Evolutionary conservation across 2,888 invertebrate species (phyloP), one percentile per base, ranked within the genome.

Genomic region (Mesorhabditis sp.): DNA sequence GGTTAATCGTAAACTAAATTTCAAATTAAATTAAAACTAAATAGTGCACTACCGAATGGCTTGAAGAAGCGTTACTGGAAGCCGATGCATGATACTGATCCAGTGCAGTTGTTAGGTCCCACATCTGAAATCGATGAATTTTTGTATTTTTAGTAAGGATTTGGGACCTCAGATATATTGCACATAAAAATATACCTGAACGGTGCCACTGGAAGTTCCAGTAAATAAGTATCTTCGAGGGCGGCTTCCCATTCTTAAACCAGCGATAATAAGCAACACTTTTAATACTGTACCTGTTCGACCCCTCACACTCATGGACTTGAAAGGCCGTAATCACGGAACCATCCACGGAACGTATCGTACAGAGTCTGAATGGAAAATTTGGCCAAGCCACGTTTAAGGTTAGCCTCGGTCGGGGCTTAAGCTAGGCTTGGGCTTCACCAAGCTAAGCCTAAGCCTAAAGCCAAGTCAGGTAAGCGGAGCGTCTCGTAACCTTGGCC

Each of bases 271-370:
- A 10, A 50, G 58, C 58, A 50, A 50, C 7, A 13, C 58, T n/a
- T 50, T 50, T 50, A 10, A 50, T 50, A 13, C 28, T 50, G 7
- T 50, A 50, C 58, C 58, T 50, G 7, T 93, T 92, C 1, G 95
- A 94, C 2, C 95, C 95, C 87, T 97, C 97, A 87, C 96, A 96
- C 87, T 97, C 96, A 84, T 95, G 95, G 10, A 96, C 94, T 86
- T 93, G 93, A 88, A 96, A 97, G 15, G 95, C 93, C 68, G 93
- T 94, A 70, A 98, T 93, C 13, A 92, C 92, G 10, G 93, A 93
- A 2, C 92, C 92, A 88, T 97, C 97, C 28, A 96, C 94, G 0
- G 96, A 93, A 80, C 92, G 91, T 76, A 97, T 94, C 4, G 93
- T 92, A 87, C 95, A 96, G 42, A 96, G 93, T 81, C 95, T 92